Evolutionary conservation across 2,888 invertebrate genomes (phyloP).

Genomic region (Bombylius major): DNA sequence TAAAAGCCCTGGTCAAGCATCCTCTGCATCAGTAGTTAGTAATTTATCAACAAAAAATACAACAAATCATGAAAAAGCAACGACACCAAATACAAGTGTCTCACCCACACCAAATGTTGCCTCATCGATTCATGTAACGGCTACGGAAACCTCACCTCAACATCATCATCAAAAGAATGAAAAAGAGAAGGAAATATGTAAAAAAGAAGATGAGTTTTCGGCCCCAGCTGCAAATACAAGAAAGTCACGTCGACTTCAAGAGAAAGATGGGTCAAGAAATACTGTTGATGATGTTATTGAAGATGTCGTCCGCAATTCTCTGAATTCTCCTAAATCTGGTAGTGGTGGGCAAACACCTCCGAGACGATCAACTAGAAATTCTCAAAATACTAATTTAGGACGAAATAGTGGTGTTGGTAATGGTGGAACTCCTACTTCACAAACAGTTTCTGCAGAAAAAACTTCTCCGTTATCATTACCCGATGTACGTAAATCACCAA

Average conservation of each 20-base stretch:
- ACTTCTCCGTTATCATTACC: neutral
- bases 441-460: conserved; percentile 3
- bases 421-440: conserved; percentile 7
- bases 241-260: conserved; percentile 67
- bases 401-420: conserved; percentile 1
- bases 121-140: conserved; percentile 10
- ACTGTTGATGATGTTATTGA: conserved; percentile 83
- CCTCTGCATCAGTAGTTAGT: conserved; percentile 12
- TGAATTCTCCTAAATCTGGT: conserved; percentile 31
- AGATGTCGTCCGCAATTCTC: conserved; percentile 65
- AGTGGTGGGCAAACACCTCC: conserved; percentile 33
- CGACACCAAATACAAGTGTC: conserved; percentile 12
- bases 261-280: conserved; percentile 55
- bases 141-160: conserved; percentile 1
- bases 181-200: conserved; percentile 31
- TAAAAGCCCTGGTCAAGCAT: conserved; percentile 46
- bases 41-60: conserved; percentile 4
- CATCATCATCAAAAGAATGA: conserved; percentile 13
- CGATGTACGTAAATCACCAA: conserved; percentile 49
- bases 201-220: conserved; percentile 37
- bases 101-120: conserved; percentile 21
- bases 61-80: conserved; percentile 16
- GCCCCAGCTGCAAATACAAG: conserved; percentile 47
- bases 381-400: conserved; percentile 28
- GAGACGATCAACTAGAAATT: conserved; percentile 32